phyloP scores from a whole-genome alignment of 2,113 vertebrate species.

The Trochalopteron elliotii region DNA sequence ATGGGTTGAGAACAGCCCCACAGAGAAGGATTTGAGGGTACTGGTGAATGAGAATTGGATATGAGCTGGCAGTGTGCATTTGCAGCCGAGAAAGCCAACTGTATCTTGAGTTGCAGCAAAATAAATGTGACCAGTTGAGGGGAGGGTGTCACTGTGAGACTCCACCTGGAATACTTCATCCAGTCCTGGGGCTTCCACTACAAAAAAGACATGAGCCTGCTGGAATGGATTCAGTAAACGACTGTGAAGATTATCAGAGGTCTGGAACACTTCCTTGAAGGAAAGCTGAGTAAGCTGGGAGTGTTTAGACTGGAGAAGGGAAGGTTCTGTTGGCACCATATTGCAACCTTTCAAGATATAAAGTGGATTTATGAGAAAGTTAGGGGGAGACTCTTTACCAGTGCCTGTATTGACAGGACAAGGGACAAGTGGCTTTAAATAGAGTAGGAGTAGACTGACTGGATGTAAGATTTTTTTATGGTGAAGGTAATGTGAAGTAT shows the following conservation, averaged over 20 bases:
- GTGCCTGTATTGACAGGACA: background rate
- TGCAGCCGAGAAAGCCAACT: background rate
- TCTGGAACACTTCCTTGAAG: background rate
- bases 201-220: background rate
- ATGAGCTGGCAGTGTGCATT: background rate
- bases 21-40: background rate
- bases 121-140: background rate
- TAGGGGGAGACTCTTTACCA: background rate
- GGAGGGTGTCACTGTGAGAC: background rate
- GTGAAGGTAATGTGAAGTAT: background rate
- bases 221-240: background rate
- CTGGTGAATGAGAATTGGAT: background rate
- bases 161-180: background rate
- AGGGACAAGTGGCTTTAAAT: background rate
- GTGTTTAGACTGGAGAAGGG: background rate
- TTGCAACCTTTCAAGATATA: background rate
- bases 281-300: background rate
- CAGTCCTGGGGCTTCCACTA: no score
- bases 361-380: background rate
- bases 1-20: background rate
- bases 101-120: background rate
- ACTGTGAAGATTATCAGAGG: background rate
- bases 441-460: background rate
- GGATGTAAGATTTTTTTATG: background rate
- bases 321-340: accelerated